Conservation (phyloP, 2,888 invertebrate genomes). For the Lycocerus yunnanus region DNA sequence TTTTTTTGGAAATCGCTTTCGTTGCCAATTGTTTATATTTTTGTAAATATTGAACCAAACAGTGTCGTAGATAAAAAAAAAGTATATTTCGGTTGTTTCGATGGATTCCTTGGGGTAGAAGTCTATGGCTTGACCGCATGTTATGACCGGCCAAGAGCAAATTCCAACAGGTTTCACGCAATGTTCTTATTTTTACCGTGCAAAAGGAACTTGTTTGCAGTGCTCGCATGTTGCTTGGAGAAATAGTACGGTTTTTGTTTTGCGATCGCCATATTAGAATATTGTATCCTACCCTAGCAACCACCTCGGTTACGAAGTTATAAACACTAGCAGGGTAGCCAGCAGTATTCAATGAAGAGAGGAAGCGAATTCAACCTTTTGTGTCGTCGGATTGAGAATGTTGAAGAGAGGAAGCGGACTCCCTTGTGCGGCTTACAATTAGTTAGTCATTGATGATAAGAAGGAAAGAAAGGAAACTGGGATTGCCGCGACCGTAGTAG, state of each 20-base stretch:
- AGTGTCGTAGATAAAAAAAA: too few relatives aligned
- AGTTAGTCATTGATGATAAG: background rate
- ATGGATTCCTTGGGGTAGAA: background rate
- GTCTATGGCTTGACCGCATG: background rate
- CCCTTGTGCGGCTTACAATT: too few relatives aligned
- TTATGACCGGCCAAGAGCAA: background rate
- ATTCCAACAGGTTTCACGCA: background rate
- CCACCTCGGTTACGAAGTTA: background rate
- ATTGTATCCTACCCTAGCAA: background rate
- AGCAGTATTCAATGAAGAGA: background rate
- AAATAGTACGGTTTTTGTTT: too few relatives aligned
- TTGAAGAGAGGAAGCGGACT: too few relatives aligned
- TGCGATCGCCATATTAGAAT: background rate
- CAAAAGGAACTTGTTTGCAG: background rate
- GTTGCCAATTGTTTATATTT: background rate
- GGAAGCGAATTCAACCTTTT: background rate
- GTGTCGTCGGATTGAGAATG: too few relatives aligned
- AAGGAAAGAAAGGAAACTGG: too few relatives aligned
- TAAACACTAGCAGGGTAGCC: background rate
- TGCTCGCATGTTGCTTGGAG: background rate
- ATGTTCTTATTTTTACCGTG: background rate
- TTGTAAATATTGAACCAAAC: too few relatives aligned
- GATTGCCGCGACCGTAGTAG: too few relatives aligned
- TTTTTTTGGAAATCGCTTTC: background rate
- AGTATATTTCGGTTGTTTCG: background rate